Base-by-base conservation (phyloP, 2,888 invertebrate genomes). In the Caenorhabditis virilis region DNA sequence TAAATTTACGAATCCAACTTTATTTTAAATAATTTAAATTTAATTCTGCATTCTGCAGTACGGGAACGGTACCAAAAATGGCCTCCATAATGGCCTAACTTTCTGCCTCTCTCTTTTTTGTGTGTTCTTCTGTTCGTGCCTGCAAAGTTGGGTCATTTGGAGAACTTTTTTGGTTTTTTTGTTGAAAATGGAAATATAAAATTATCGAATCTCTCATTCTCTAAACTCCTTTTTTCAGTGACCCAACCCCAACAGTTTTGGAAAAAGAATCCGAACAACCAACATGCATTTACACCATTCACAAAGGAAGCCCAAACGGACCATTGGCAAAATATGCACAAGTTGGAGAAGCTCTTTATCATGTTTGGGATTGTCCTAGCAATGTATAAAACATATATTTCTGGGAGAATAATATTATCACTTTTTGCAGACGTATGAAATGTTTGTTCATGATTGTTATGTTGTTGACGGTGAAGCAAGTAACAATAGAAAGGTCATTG, bases 351-450 rank as follows among this genome's bases (percentile, higher is more conserved):
- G 60, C 71, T n/a, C 66, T 82, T 18, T 82, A 76, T 60, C 82
- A 82, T 50, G 78, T 80, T 26, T 82, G 82, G 82, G 74, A 77
- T 9, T 82, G 82, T 47, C 73, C 78, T 3, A 76, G 77, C 13
- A 71, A 73, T 13, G 52, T 58, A 39, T n/a, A n/a, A n/a, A n/a
- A n/a, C n/a, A n/a, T n/a, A n/a, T n/a, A n/a, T n/a, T n/a, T n/a
- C n/a, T n/a, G n/a, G n/a, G n/a, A 33, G 35, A 22, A 43, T 11
- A 11, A 38, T 11, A 6, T 11, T 38, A 30, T 9, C 7, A 30
- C 13, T 6, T 9, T 23, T 42, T 42, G 15, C 20, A 53, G 30
- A 51, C 52, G 2, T 76, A 78, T 55, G 66, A 73, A n/a, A 82
- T 82, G 81, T 61, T 77, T 46, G 66, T 82, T 35, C 76, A 78